Conservation (phyloP, 1,140 invertebrate species). For the Pseudomyrmex gracilis region DNA sequence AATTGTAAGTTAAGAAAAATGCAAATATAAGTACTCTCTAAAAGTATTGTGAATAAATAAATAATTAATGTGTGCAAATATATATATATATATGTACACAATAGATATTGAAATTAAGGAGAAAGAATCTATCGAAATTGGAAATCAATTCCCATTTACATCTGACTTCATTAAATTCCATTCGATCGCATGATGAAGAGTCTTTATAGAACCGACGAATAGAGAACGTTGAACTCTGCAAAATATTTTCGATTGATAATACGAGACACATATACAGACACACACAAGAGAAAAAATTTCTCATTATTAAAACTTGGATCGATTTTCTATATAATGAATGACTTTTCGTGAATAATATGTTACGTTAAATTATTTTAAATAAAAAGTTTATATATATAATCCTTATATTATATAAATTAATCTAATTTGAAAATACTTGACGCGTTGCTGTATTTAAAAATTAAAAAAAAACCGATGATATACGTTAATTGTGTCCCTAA, state of each 20-base stretch:
- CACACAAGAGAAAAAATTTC: background rate
- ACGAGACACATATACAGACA: background rate
- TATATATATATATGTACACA: too few relatives aligned
- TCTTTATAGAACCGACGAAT: slow-evolving; percentile 30
- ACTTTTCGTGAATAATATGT: background rate
- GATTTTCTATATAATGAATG: background rate
- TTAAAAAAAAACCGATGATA: background rate
- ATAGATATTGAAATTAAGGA: slow-evolving; percentile 8
- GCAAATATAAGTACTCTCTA: too few relatives aligned
- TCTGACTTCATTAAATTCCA: slow-evolving; percentile 47
- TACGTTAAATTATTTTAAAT: background rate
- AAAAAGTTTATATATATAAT: background rate
- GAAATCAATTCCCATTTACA: slow-evolving; percentile 48
- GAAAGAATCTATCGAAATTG: slow-evolving; percentile 1
- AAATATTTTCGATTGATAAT: slow-evolving; percentile 22
- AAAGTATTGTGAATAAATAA: too few relatives aligned
- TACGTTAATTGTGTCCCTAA: background rate
- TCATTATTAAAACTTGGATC: background rate
- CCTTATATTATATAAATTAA: too few relatives aligned
- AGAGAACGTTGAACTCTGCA: slow-evolving; percentile 17
- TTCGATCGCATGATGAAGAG: slow-evolving; percentile 29
- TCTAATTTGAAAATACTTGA: too few relatives aligned
- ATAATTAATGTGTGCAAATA: too few relatives aligned
- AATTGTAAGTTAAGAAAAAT: too few relatives aligned
- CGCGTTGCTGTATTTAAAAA: background rate